These are phyloP conservation scores for Drosophila sp. DNA, from an alignment of 1,140 invertebrate species.

Conservation along the genomic window DNA sequence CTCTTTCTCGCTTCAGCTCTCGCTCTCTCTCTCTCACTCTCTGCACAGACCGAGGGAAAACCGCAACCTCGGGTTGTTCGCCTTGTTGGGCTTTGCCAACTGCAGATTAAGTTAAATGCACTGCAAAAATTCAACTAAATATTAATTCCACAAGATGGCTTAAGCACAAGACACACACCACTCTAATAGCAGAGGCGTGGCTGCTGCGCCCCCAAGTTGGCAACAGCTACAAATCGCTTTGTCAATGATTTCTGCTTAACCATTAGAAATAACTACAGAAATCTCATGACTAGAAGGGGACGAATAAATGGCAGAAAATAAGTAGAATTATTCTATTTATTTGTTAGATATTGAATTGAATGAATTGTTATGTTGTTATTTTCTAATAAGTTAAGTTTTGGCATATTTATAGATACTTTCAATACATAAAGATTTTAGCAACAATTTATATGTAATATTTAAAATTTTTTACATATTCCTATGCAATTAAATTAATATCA, in stretches of 20 bases:
- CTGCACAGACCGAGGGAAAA: slow-evolving; percentile 23
- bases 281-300: not conserved
- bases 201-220: slow-evolving; percentile 23
- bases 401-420: not conserved
- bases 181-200: slow-evolving; percentile 61
- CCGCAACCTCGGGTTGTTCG: slow-evolving; percentile 31
- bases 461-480: too few species aligned
- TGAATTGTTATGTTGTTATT: too few species aligned
- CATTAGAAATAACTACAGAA: slow-evolving; percentile 11
- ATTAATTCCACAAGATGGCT: slow-evolving; percentile 67
- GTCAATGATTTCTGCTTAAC: slow-evolving; percentile 32
- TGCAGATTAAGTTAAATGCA: slow-evolving; percentile 72
- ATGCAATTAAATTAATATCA: too few species aligned
- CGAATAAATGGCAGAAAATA: not conserved
- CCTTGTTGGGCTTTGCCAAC: slow-evolving; percentile 64
- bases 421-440: too few species aligned
- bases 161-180: slow-evolving; percentile 41
- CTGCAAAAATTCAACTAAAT: slow-evolving; percentile 66
- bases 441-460: too few species aligned
- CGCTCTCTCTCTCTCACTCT: not conserved
- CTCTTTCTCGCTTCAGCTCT: not conserved
- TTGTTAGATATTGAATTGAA: too few species aligned
- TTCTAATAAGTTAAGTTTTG: too few species aligned
- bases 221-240: slow-evolving; percentile 38
- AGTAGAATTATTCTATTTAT: not conserved